Evolutionary conservation across 2,113 vertebrate species (phyloP).

Genomic region (Zingel zingel): DNA sequence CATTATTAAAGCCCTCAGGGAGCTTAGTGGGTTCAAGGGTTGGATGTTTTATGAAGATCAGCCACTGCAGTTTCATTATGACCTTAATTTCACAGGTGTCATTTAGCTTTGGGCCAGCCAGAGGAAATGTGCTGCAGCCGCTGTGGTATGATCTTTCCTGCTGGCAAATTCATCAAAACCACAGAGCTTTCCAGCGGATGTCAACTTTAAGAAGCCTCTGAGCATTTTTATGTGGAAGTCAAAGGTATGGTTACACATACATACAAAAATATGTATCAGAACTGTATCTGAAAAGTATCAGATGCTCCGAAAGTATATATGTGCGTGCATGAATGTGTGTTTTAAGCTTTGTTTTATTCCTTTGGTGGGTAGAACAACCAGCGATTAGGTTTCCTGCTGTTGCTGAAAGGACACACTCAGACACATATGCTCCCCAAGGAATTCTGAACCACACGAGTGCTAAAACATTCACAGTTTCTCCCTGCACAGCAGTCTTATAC

Average conservation of each 20-base stretch:
- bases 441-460: constrained; percentile 1
- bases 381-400: constrained; percentile 35
- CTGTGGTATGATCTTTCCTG: background rate
- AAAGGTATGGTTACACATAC: background rate
- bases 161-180: constrained; percentile 38
- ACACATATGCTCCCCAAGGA: constrained; percentile 19
- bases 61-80: constrained; percentile 4
- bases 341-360: constrained; percentile 3
- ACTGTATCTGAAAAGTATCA: constrained; percentile 12
- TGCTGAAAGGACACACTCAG: constrained; percentile 32
- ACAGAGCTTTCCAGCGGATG: background rate
- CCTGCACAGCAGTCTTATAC: background rate
- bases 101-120: constrained; percentile 11
- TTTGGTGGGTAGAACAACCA: background rate
- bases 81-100: constrained; percentile 28
- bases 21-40: background rate
- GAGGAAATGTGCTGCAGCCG: constrained; percentile 18
- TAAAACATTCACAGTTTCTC: constrained; percentile 11
- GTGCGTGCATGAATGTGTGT: background rate
- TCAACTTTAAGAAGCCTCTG: background rate
- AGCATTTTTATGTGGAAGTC: constrained; percentile 7
- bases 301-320: background rate
- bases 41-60: constrained; percentile 21
- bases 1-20: constrained; percentile 7
- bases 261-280: background rate